phyloP scores from a whole-genome alignment of 2,888 invertebrate genomes.

The Agrotis clavis region DNA sequence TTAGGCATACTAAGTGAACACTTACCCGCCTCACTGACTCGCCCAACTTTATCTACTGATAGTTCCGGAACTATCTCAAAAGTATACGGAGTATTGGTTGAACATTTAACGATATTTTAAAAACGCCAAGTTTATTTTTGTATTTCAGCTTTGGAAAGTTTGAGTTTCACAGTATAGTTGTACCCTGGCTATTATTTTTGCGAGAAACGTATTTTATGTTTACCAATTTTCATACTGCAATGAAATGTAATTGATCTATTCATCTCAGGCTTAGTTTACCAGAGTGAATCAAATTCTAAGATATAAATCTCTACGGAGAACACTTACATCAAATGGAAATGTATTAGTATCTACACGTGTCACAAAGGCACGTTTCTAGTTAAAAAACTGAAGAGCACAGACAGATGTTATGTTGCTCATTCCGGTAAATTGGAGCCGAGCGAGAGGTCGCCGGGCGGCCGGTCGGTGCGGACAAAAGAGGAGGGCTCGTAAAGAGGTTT shows the following conservation, averaged over 20 bases:
- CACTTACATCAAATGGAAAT: constrained; percentile 28
- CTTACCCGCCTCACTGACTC: constrained; percentile 52
- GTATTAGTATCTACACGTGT: constrained; percentile 38
- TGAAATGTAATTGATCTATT: background rate
- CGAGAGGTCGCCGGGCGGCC: constrained; percentile 64
- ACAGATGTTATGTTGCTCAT: constrained; percentile 70
- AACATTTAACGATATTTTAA: constrained; percentile 52
- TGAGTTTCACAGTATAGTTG: constrained; percentile 1
- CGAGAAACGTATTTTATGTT: constrained; percentile 1
- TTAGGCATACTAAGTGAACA: constrained; percentile 58
- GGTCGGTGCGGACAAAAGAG: constrained; percentile 74
- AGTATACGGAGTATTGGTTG: constrained; percentile 33
- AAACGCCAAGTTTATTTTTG: constrained; percentile 29
- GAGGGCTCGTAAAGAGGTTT: constrained; percentile 78
- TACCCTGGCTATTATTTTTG: constrained; percentile 5
- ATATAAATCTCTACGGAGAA: constrained; percentile 10
- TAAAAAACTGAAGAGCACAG: constrained; percentile 61
- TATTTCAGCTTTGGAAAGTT: constrained; percentile 14
- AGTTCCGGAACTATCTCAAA: constrained; percentile 51
- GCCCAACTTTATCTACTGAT: constrained; percentile 43
- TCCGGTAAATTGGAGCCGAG: constrained; percentile 70
- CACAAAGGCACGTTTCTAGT: constrained; percentile 56
- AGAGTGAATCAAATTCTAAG: constrained; percentile 4
- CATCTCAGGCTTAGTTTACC: background rate
- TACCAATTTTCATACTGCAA: background rate